phyloP scores from a whole-genome alignment of 2,888 invertebrate genomes.

The Caenorhabditis becei region DNA sequence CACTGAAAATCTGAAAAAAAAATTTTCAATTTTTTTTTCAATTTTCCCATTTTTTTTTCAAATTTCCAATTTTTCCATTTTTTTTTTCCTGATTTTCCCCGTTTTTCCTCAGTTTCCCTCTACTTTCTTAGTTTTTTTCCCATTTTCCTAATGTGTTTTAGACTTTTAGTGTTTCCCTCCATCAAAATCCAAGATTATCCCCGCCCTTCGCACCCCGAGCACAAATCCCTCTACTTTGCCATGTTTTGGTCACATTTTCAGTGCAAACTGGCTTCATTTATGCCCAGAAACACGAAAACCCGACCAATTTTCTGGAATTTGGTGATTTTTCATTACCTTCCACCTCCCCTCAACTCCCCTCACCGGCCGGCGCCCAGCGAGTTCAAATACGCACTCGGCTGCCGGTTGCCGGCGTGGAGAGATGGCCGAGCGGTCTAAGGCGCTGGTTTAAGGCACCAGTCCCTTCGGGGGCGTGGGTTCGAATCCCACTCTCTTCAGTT shows the following conservation, averaged over 20 bases:
- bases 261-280: too few relatives aligned
- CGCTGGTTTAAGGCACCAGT: constrained; percentile 91
- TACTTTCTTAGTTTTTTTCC: too few relatives aligned
- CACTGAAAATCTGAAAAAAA: too few relatives aligned
- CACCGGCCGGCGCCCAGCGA: not conserved
- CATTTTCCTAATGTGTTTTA: too few relatives aligned
- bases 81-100: not conserved
- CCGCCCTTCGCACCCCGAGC: not conserved
- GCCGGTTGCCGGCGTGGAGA: not conserved
- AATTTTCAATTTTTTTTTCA: too few relatives aligned
- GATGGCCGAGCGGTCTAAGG: constrained; percentile 86
- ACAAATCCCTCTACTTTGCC: not conserved
- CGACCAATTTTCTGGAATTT: too few relatives aligned
- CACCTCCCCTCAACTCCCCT: not conserved
- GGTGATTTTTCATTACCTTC: too few relatives aligned
- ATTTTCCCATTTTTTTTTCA: too few relatives aligned
- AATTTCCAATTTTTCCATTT: not conserved
- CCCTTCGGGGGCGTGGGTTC: constrained; percentile 91
- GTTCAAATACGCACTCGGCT: too few relatives aligned
- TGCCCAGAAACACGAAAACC: too few relatives aligned
- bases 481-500: constrained; percentile 86
- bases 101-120: too few relatives aligned
- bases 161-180: not conserved
- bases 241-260: not conserved
- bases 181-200: not conserved